Evolutionary conservation across 2,888 invertebrate species (phyloP), one percentile per base, ranked within the genome.

Genomic region (Petrophora chlorosata): DNA sequence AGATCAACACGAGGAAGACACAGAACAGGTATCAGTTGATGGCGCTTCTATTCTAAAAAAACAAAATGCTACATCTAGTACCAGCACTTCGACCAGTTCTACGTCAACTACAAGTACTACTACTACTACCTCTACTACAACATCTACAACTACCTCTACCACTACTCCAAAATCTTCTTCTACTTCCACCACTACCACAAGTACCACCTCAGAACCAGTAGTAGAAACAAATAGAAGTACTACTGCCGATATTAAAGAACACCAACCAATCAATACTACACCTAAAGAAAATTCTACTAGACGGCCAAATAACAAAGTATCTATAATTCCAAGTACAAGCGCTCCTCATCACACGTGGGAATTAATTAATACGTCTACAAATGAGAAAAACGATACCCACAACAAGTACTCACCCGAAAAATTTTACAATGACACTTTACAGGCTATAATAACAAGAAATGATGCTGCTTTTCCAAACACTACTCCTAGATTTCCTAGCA

Each of bases 361-460:
- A 67, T 84, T 92, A 65, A 87, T 92, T 0, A 93, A 93, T 52
- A 90, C 87, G 40, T 90, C 90, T 1, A 87, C 85, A 7, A 86
- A 76, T 36, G 82, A 82, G 36, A 61, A 49, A 48, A 88, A 88
- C 56, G 85, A 82, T 13, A 80, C 82, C 0, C 70, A 67, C 38
- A 76, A 52, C 50, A 89, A 88, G 75, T 63, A 64, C 53, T 81
- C 80, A 2, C 92, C 92, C 54, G 88, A 91, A 59, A 92, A 90
- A 70, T 90, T 92, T 53, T 93, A 92, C 51, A 93, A 93, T 62
- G 92, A 92, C 54, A 93, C 93, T 0, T 76, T 93, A 30, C 92
- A 93, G 70, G 93, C 93, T 2, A 92, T 92, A 61, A 92, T 93
- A 22, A 92, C 91, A 1, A 92, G 91, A 72, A 92, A 93, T 68